These are phyloP conservation scores for Phortica variegata DNA, from an alignment of 1,140 invertebrate genomes.

Conservation along the genomic window DNA sequence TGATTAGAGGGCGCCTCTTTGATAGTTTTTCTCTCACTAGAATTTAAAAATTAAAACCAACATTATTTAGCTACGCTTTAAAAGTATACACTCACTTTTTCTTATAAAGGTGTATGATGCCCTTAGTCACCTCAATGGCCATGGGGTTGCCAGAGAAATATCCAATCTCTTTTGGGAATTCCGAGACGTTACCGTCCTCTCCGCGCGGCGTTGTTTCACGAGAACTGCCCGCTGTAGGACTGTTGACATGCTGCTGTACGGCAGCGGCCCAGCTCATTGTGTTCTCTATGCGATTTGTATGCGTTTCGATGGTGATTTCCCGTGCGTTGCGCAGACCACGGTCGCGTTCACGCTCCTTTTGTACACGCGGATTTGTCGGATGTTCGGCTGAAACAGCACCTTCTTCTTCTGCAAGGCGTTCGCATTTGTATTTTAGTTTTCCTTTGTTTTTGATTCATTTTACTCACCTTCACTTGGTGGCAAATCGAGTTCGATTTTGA, in stretches of 20 bases:
- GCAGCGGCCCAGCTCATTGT: conserved; percentile 52
- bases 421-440: conserved; percentile 14
- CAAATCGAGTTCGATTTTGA: conserved; percentile 54
- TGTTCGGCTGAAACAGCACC: conserved; percentile 50
- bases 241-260: conserved; percentile 34
- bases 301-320: conserved; percentile 69
- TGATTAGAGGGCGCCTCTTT: conserved; percentile 75
- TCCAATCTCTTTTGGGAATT: conserved; percentile 66
- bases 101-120: conserved; percentile 94
- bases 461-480: conserved; percentile 32
- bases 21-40: conserved; percentile 64
- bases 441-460: conserved; percentile 2
- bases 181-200: conserved; percentile 46
- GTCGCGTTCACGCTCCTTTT: conserved; percentile 57
- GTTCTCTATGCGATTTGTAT: conserved; percentile 56
- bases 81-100: conserved; percentile 72
- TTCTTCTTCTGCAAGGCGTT: conserved; percentile 19
- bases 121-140: conserved; percentile 91
- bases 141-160: conserved; percentile 97
- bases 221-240: conserved; percentile 48
- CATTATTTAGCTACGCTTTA: neutral
- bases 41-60: conserved; percentile 11
- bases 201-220: conserved; percentile 56
- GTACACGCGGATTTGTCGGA: conserved; percentile 48
- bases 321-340: conserved; percentile 63